Conservation (phyloP, 2,888 invertebrate species). For the Cataglyphis rosenhaueri region DNA sequence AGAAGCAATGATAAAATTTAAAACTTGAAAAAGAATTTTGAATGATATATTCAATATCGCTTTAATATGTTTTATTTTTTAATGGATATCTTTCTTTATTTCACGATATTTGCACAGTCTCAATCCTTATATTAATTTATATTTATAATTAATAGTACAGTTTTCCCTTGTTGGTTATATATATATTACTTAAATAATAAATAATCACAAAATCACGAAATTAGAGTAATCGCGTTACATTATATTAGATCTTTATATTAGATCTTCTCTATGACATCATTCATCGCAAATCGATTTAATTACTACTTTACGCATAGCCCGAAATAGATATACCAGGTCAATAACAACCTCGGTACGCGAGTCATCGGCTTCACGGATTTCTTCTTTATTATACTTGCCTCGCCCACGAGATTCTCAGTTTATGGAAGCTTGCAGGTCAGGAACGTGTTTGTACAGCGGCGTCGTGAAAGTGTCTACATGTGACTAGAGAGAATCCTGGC, state of each 20-base stretch:
- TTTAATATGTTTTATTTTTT: no score
- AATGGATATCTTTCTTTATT: no score
- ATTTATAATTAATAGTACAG: not conserved
- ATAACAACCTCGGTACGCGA: conserved; percentile 42
- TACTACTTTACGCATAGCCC: not conserved
- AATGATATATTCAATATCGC: no score
- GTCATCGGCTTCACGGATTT: conserved; percentile 58
- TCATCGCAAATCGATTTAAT: conserved; percentile 29
- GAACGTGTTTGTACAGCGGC: conserved; percentile 57
- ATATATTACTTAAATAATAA: not conserved
- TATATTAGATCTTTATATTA: not conserved
- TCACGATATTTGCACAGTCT: not conserved
- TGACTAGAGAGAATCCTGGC: conserved; percentile 45
- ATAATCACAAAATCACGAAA: not conserved
- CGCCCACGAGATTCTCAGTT: conserved; percentile 75
- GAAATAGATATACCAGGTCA: conserved; percentile 46
- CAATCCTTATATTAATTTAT: no score
- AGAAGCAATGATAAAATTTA: no score
- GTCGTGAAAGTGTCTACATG: conserved; percentile 74
- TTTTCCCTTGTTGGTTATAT: not conserved
- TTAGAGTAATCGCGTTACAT: not conserved
- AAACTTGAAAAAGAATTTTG: no score
- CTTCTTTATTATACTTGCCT: conserved; percentile 63
- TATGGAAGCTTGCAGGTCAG: conserved; percentile 74
- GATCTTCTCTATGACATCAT: conserved; percentile 18